Conservation (phyloP, 2,797 vertebrate species). For the Scolopax bukidnonensis region DNA sequence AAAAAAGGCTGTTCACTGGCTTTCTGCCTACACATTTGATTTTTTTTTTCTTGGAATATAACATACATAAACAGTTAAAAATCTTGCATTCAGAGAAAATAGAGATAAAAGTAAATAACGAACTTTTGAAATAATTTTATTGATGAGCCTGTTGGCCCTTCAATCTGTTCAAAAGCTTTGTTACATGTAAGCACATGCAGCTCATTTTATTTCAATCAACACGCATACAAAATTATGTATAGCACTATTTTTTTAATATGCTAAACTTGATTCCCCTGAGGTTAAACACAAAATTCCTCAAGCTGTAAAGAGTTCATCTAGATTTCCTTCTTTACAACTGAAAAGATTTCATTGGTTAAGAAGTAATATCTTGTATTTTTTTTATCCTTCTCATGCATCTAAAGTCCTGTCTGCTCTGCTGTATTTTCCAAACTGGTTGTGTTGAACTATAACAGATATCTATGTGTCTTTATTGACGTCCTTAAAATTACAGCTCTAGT, state of each 20-base stretch:
- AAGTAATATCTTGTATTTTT: rapidly evolving
- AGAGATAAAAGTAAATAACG: neutral
- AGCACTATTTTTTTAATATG: neutral
- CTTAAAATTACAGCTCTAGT: neutral
- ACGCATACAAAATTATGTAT: neutral
- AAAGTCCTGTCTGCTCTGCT: neutral
- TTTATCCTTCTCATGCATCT: neutral
- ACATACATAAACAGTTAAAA: neutral
- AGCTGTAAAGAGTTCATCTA: neutral
- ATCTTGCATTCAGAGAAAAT: neutral
- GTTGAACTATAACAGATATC: neutral
- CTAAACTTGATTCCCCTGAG: neutral
- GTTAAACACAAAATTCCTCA: neutral
- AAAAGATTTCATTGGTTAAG: neutral
- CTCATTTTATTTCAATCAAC: neutral
- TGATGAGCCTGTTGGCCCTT: neutral
- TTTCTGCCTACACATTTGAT: neutral
- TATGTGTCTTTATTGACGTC: no score
- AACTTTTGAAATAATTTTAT: neutral
- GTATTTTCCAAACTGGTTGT: neutral
- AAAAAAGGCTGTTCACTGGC: neutral
- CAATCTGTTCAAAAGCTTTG: neutral
- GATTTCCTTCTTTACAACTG: neutral
- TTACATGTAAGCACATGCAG: neutral
- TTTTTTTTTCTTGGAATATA: neutral